Evolutionary conservation across 2,797 vertebrate species (phyloP).

Genomic region (Anniella stebbinsi): DNA sequence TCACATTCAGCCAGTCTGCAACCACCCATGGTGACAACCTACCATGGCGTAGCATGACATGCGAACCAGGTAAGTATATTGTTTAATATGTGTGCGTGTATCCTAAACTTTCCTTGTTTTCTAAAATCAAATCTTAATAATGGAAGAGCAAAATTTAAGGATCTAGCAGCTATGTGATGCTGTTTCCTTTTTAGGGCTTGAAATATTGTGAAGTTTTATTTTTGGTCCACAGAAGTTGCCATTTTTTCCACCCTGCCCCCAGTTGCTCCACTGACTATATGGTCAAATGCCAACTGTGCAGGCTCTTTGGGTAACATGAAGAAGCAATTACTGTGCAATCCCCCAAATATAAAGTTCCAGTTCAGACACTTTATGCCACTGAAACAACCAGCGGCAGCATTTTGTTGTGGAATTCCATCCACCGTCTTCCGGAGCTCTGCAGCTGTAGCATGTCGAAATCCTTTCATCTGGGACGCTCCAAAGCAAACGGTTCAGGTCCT

Average conservation of each 20-base stretch:
- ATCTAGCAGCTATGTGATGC: not conserved
- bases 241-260: not conserved
- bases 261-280: not conserved
- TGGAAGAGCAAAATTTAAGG: slow-evolving; percentile 23
- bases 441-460: slow-evolving; percentile 47
- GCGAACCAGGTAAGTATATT: not conserved
- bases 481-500: slow-evolving; percentile 53
- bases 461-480: slow-evolving; percentile 54
- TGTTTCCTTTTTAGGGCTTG: slow-evolving; percentile 26
- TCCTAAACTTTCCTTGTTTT: not conserved
- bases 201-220: slow-evolving; percentile 36
- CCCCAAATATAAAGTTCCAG: slow-evolving; percentile 45
- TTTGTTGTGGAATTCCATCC: slow-evolving; percentile 55
- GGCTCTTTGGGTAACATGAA: not conserved
- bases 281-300: not conserved
- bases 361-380: slow-evolving; percentile 33
- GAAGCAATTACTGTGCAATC: slow-evolving; percentile 22
- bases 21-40: no score
- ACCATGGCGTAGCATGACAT: no score
- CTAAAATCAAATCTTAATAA: not conserved
- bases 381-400: slow-evolving; percentile 26
- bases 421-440: slow-evolving; percentile 46
- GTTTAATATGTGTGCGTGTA: not conserved
- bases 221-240: slow-evolving; percentile 29
- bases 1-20: no score